These are phyloP conservation scores for Enteromius afrohamiltoni DNA, from an alignment of 2,797 vertebrate species.

Conservation along the genomic window DNA sequence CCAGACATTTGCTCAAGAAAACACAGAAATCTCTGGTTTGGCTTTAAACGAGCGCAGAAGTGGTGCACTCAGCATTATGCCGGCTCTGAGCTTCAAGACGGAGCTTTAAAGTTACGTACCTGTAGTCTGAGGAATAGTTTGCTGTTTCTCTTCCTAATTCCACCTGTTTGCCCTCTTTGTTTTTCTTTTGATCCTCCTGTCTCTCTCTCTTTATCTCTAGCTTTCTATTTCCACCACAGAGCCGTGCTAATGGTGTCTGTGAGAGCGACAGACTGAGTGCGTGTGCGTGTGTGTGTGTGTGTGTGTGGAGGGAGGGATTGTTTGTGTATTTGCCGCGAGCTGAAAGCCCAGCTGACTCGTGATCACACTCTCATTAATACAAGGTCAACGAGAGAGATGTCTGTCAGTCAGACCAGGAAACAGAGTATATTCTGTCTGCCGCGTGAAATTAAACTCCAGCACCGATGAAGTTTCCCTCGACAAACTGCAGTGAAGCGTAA, in stretches of 20 bases:
- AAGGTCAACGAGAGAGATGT: constrained; percentile 75
- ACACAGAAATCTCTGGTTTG: constrained; percentile 43
- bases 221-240: constrained; percentile 55
- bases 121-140: constrained; percentile 50
- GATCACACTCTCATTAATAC: constrained; percentile 81
- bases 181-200: constrained; percentile 47
- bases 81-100: constrained; percentile 46
- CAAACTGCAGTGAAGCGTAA: background rate
- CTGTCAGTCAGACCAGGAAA: background rate
- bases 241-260: constrained; percentile 73
- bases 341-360: constrained; percentile 77
- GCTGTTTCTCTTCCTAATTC: constrained; percentile 51
- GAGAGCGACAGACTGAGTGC: constrained; percentile 58
- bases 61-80: constrained; percentile 50
- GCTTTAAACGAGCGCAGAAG: constrained; percentile 34
- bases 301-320: constrained; percentile 53
- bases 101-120: constrained; percentile 57
- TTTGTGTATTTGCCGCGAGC: constrained; percentile 66
- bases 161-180: constrained; percentile 60
- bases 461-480: constrained; percentile 2
- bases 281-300: constrained; percentile 46
- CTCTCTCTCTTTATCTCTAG: constrained; percentile 50
- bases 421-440: constrained; percentile 3
- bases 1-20: constrained; percentile 20
- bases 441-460: constrained; percentile 30